Percentiles rank a stretch among this genome's conserved stretches.
Evolutionary conservation across 2,888 invertebrate genomes (phyloP).

Genomic region (Leptinotarsa tumamoca): DNA sequence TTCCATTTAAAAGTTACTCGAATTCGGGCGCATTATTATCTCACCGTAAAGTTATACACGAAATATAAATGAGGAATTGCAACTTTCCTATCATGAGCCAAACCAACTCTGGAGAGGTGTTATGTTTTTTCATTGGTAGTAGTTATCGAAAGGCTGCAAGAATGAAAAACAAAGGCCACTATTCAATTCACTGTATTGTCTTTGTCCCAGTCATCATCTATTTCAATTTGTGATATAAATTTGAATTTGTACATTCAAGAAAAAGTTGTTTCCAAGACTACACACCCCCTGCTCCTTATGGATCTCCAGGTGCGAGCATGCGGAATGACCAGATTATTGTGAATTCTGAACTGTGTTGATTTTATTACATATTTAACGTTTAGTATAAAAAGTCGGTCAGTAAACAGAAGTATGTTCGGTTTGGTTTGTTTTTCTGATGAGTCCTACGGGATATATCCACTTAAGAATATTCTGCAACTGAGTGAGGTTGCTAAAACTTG

Average conservation of each 20-base stretch:
- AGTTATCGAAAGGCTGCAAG: no score
- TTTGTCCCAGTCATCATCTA: background rate
- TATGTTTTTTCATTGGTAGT: no score
- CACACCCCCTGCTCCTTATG: conserved; percentile 3
- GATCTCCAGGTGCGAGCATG: background rate
- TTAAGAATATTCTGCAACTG: conserved; percentile 3
- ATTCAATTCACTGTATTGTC: background rate
- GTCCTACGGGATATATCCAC: background rate
- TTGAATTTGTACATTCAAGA: conserved; percentile 3
- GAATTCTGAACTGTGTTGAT: conserved; percentile 3
- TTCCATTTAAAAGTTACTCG: background rate
- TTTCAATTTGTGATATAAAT: conserved; percentile 7
- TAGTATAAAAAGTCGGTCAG: background rate
- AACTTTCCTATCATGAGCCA: no score
- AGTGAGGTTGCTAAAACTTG: background rate
- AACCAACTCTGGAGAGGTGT: no score
- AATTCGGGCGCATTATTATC: background rate
- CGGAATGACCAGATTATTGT: conserved; percentile 5
- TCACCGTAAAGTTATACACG: no score
- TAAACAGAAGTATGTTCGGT: conserved; percentile 11
- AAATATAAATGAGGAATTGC: no score
- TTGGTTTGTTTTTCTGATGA: conserved; percentile 11
- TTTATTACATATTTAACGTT: conserved; percentile 4
- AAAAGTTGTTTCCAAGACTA: background rate
- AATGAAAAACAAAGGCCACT: no score